Percentiles rank a stretch among this genome's conserved stretches.
Conservation (phyloP, 2,888 invertebrate species). For the Trypoxylon attenuatum region DNA sequence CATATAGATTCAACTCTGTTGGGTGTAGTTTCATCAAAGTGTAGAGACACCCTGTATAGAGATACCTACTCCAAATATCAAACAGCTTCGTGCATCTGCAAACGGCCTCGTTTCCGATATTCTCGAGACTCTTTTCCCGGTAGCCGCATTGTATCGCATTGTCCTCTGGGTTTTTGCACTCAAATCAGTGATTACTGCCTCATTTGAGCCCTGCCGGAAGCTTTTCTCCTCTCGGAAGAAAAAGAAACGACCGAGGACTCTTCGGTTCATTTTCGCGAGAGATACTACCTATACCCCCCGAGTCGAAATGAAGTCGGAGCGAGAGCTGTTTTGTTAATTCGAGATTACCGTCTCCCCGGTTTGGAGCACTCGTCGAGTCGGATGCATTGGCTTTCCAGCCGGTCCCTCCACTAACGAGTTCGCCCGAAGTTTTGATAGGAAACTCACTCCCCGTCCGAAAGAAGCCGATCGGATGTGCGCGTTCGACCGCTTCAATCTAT, state of each 20-base stretch:
- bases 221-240: slow-evolving; percentile 14
- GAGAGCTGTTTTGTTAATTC: not conserved
- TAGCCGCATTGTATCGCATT: slow-evolving; percentile 30
- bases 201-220: too few relatives aligned
- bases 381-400: not conserved
- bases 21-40: too few relatives aligned
- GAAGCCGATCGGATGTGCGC: not conserved
- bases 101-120: too few relatives aligned
- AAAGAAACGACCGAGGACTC: not conserved
- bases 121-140: slow-evolving; percentile 41
- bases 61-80: too few relatives aligned
- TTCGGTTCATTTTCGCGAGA: not conserved
- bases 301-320: too few relatives aligned
- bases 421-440: not conserved
- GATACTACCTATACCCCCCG: too few relatives aligned
- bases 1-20: too few relatives aligned
- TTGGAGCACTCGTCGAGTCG: not conserved
- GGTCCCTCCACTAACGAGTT: not conserved
- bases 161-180: slow-evolving; percentile 18
- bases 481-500: not conserved
- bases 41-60: too few relatives aligned
- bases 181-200: not conserved
- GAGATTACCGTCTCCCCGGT: not conserved
- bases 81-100: too few relatives aligned
- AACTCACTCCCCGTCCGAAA: not conserved